Evolutionary conservation across 2,888 invertebrate species (phyloP).

Genomic region (Glaucopsyche alexis): DNA sequence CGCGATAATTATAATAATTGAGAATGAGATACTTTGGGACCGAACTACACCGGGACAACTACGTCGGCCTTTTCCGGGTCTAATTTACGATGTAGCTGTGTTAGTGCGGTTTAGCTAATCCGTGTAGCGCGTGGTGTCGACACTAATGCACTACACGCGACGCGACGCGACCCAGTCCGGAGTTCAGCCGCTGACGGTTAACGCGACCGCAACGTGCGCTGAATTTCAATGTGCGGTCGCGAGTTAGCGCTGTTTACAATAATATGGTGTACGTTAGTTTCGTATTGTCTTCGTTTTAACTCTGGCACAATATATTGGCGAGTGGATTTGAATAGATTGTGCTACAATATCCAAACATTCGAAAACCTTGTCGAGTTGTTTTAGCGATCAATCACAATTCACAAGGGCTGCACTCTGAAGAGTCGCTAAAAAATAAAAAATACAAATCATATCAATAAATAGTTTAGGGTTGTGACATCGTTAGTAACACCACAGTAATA

Average conservation of each 20-base stretch:
- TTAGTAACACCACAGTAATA: too few relatives aligned
- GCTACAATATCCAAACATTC: too few relatives aligned
- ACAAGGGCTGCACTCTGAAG: too few relatives aligned
- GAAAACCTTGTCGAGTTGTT: too few relatives aligned
- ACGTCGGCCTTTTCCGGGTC: neutral
- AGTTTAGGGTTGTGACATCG: too few relatives aligned
- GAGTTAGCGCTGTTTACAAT: constrained; percentile 48
- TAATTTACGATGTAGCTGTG: neutral
- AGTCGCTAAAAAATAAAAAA: too few relatives aligned
- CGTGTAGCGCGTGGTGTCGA: constrained; percentile 21
- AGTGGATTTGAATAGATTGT: too few relatives aligned
- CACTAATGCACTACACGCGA: constrained; percentile 32
- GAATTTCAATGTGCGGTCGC: constrained; percentile 61
- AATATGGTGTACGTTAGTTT: constrained; percentile 30
- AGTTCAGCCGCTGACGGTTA: constrained; percentile 50
- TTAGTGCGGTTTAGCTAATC: constrained; percentile 12
- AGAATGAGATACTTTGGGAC: neutral
- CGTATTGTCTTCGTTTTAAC: neutral
- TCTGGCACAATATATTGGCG: too few relatives aligned
- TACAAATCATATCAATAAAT: too few relatives aligned
- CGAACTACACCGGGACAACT: neutral
- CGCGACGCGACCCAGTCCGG: constrained; percentile 49
- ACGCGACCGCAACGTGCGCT: constrained; percentile 66
- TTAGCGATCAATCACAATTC: too few relatives aligned
- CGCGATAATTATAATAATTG: neutral